A percentile compares a stretch with the other conserved stretches of the same genome.
Evolutionary conservation across 1,140 invertebrate species (phyloP).

Genomic region (Apis laboriosa): DNA sequence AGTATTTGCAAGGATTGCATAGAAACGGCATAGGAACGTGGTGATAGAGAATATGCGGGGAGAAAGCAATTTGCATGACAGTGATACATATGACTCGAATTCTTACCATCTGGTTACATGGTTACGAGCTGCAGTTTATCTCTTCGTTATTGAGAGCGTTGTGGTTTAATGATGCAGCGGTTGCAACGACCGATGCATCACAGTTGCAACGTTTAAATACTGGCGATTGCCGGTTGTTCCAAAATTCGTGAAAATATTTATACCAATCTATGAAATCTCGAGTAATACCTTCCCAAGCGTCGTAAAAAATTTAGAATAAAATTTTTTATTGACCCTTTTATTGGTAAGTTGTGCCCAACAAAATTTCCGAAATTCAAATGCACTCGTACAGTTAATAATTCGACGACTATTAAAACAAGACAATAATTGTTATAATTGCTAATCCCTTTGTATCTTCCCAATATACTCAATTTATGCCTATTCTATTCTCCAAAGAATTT

Average conservation of each 20-base stretch:
- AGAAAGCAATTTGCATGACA: constrained; percentile 64
- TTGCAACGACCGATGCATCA: constrained; percentile 28
- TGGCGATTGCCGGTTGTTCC: constrained; percentile 5
- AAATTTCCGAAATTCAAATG: too few relatives aligned
- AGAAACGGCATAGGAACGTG: constrained; percentile 3
- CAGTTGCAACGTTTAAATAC: constrained; percentile 27
- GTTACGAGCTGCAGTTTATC: constrained; percentile 41
- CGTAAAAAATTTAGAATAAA: too few relatives aligned
- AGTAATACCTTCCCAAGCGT: background rate
- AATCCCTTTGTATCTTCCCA: too few relatives aligned
- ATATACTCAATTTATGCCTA: too few relatives aligned
- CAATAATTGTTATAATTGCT: too few relatives aligned
- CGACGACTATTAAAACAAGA: too few relatives aligned
- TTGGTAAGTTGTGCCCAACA: too few relatives aligned
- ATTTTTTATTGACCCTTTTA: too few relatives aligned
- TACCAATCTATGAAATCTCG: constrained; percentile 14
- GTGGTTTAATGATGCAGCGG: constrained; percentile 65
- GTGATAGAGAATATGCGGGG: constrained; percentile 9
- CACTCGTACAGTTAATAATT: too few relatives aligned
- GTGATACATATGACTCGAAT: constrained; percentile 62
- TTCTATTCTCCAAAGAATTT: too few relatives aligned
- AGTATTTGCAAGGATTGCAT: background rate
- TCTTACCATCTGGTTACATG: constrained; percentile 60
- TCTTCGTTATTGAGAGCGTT: constrained; percentile 63
- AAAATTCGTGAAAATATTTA: constrained; percentile 57